A percentile compares a stretch with the other conserved stretches of the same genome.
These are phyloP conservation scores for Megastigmus dorsalis DNA, from an alignment of 2,888 invertebrate genomes.

Conservation along the genomic window DNA sequence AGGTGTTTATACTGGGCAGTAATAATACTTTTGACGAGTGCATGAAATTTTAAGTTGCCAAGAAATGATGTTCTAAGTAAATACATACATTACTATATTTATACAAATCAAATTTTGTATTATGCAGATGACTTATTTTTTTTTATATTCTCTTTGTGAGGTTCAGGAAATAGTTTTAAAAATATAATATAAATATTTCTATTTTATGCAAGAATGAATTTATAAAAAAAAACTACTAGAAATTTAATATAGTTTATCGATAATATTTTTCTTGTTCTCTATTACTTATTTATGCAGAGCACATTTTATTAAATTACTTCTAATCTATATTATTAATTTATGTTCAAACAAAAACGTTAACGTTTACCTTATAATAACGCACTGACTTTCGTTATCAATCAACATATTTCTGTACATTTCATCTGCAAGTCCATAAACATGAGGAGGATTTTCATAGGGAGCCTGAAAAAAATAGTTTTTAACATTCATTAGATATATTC, in stretches of 20 bases:
- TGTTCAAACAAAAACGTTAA: background rate
- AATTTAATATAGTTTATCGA: background rate
- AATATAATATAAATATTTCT: background rate
- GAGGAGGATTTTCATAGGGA: slow-evolving; percentile 83
- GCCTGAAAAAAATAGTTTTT: too few relatives aligned
- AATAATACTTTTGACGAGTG: background rate
- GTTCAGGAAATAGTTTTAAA: background rate
- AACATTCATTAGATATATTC: slow-evolving; percentile 44
- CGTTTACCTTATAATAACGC: slow-evolving; percentile 81
- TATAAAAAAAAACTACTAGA: too few relatives aligned
- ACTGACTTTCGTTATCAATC: slow-evolving; percentile 82
- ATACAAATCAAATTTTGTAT: too few relatives aligned
- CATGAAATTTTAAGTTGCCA: too few relatives aligned
- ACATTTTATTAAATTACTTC: background rate
- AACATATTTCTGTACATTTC: slow-evolving; percentile 84
- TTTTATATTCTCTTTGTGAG: too few relatives aligned
- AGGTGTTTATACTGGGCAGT: background rate
- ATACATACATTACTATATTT: background rate
- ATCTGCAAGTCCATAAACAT: slow-evolving; percentile 82
- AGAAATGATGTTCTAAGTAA: too few relatives aligned
- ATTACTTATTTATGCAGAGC: too few relatives aligned
- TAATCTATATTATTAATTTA: background rate
- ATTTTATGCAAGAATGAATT: too few relatives aligned
- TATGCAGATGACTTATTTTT: too few relatives aligned
- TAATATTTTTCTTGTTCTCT: too few relatives aligned